phyloP scores from a whole-genome alignment of 2,888 invertebrate genomes.

The Chymomyza fuscimana region DNA sequence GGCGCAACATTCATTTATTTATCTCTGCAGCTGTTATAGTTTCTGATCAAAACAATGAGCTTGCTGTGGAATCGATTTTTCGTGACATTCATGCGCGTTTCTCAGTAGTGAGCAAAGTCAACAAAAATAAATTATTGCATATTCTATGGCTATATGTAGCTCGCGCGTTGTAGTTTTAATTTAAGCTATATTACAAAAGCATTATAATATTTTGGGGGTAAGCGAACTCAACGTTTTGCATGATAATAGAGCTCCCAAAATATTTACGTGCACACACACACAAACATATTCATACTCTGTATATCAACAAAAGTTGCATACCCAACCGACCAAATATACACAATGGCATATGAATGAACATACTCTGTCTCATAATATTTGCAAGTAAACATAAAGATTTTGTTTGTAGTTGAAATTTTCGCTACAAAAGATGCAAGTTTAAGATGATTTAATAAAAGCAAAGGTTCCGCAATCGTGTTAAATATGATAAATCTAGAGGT shows the following conservation, averaged over 20 bases:
- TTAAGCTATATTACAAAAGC: not conserved
- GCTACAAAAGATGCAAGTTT: no score
- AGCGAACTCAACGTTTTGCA: not conserved
- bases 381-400: constrained; percentile 14
- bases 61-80: constrained; percentile 7
- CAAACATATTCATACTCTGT: not conserved
- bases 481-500: no score
- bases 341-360: not conserved
- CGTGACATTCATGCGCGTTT: not conserved
- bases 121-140: not conserved
- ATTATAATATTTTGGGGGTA: not conserved
- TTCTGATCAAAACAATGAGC: constrained; percentile 43
- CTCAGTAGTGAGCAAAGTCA: not conserved
- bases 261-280: not conserved
- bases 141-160: not conserved
- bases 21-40: constrained; percentile 3
- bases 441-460: no score
- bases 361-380: constrained; percentile 14
- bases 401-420: no score
- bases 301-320: constrained; percentile 12
- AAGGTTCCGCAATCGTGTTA: no score
- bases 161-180: not conserved
- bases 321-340: constrained; percentile 34
- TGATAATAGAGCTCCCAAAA: constrained; percentile 4
- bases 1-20: constrained; percentile 2